phyloP scores from a whole-genome alignment of 2,113 vertebrate species.

The Solea solea region DNA sequence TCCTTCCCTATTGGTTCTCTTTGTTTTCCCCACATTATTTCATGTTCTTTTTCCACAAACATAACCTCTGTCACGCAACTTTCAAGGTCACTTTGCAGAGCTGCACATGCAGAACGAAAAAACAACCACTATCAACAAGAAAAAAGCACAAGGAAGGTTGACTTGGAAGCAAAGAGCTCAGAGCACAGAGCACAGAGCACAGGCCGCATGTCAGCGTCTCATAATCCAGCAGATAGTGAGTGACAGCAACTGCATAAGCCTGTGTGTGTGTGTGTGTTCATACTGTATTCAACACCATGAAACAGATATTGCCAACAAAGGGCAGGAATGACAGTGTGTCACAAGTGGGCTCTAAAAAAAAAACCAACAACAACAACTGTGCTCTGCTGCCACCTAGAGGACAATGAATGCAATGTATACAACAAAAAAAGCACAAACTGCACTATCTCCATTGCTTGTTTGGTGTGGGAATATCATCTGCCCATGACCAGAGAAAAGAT shows the following conservation, averaged over 20 bases:
- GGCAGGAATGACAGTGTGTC: not conserved
- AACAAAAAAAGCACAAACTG: slow-evolving; percentile 8
- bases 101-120: not conserved
- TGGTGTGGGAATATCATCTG: not conserved
- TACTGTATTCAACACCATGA: slow-evolving; percentile 9
- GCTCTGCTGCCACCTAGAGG: slow-evolving; percentile 73
- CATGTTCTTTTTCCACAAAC: slow-evolving; percentile 32
- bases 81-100: slow-evolving; percentile 57
- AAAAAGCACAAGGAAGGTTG: slow-evolving; percentile 14
- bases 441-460: not conserved
- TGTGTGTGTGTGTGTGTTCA: slow-evolving; percentile 15
- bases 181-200: not conserved
- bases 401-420: slow-evolving; percentile 5
- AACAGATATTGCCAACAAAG: slow-evolving; percentile 30
- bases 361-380: not conserved
- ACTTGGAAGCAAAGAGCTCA: not conserved
- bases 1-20: too few species aligned
- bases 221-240: not conserved
- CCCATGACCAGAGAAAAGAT: not conserved
- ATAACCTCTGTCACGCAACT: not conserved
- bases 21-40: too few species aligned
- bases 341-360: not conserved
- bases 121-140: slow-evolving; percentile 45
- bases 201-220: slow-evolving; percentile 11
- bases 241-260: not conserved